A percentile compares a stretch with the other conserved stretches of the same genome.
These are phyloP conservation scores for Thaumatotibia leucotreta DNA, from an alignment of 1,140 invertebrate genomes.

Conservation along the genomic window DNA sequence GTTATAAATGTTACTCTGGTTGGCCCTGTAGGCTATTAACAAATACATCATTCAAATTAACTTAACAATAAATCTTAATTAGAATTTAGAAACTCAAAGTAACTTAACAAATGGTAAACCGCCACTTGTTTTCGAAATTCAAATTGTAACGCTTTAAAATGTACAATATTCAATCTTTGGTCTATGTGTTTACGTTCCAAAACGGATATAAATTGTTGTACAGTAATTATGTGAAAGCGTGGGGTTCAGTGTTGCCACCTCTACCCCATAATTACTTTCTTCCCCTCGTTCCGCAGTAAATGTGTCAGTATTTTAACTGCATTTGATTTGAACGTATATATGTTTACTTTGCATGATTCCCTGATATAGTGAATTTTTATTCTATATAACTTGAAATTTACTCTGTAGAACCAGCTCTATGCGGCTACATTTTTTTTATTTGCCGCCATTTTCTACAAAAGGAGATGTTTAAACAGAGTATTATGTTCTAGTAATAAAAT, in stretches of 20 bases:
- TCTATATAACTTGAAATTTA: too few relatives aligned
- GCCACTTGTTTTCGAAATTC: not conserved
- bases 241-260: conserved; percentile 2
- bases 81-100: not conserved
- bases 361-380: too few relatives aligned
- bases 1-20: not conserved
- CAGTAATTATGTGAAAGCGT: not conserved
- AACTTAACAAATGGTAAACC: not conserved
- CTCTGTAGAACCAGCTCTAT: too few relatives aligned
- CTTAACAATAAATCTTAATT: not conserved
- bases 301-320: not conserved
- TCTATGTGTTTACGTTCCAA: not conserved
- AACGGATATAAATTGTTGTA: not conserved
- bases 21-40: not conserved
- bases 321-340: not conserved
- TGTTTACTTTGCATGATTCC: not conserved
- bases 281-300: not conserved
- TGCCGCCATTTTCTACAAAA: too few relatives aligned
- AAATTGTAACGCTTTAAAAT: not conserved
- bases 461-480: too few relatives aligned
- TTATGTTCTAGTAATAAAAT: too few relatives aligned
- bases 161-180: not conserved
- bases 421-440: too few relatives aligned
- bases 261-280: conserved; percentile 6
- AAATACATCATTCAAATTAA: not conserved